Base-by-base conservation (phyloP, 2,113 vertebrate genomes). In the Indicator maculatus region DNA sequence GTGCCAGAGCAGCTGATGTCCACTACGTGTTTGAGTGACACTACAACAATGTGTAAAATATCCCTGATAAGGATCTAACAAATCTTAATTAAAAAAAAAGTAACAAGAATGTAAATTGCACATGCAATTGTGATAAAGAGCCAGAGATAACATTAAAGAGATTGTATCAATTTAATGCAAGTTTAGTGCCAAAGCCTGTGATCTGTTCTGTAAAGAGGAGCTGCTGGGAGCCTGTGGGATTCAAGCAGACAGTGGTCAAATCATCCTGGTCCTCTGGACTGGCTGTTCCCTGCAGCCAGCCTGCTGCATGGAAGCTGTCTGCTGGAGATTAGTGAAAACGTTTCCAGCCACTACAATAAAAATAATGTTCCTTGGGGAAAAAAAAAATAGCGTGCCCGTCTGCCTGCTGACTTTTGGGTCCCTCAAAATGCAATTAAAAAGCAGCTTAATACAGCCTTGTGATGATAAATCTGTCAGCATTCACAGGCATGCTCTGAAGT, bases 121-220 rank as follows among this genome's bases (percentile, higher is more conserved):
- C 61, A 65, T 84, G 41, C 94, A 86, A 83, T 85, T 95, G 95
- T 72, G 96, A 97, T 96, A 96, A 96, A 96, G 92, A 97, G 87
- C 67, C 50, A 19, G 83, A 87, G 95, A 96, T 95, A 97, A 89
- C 95, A 85, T 95, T 97, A 94, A 96, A 95, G 94, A 96, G 96
- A 97, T 97, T 64, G 45, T 96, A 96, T 97, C 95, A 88, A 65
- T 88, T 89, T 93, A 96, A 97, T 95, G 95, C 90, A 89, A 90
- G 87, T 95, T 94, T 93, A 39, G 80, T 92, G 90, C 90, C 95
- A 90, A 58, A 79, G 91, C 84, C 94, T 95, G 88, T 88, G 93
- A 93, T 95, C 91, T 60, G 64, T 66, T 95, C 61, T 95, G 84
- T 93, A 82, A 89, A 88, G 77, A 94, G 73, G 84, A 91, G 80